Evolutionary conservation across 2,797 vertebrate genomes (phyloP).

Genomic region (Leucoraja ocellata): DNA sequence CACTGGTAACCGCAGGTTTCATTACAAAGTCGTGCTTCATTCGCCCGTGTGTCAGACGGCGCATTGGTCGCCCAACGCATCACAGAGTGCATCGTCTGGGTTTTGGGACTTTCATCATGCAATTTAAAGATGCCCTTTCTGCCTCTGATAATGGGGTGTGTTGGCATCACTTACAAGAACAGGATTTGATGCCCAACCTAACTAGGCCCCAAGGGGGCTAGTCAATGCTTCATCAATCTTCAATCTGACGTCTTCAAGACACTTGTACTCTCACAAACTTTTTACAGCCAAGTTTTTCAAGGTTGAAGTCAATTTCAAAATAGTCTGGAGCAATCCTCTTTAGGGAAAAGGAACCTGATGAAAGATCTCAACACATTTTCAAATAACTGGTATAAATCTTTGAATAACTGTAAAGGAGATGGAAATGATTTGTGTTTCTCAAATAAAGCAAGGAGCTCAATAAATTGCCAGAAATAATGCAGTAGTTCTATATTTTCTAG

Average conservation of each 20-base stretch:
- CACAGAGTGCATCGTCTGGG: too few species aligned
- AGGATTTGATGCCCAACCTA: neutral
- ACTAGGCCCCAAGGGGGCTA: neutral
- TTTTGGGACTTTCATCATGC: too few species aligned
- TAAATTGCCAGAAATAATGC: neutral
- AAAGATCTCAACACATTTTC: neutral
- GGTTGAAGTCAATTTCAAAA: neutral
- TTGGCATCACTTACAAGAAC: neutral
- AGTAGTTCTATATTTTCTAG: neutral
- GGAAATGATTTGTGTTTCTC: neutral
- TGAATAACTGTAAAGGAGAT: neutral
- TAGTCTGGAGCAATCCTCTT: neutral
- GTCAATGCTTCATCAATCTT: neutral
- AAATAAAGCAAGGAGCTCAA: neutral
- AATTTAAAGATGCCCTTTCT: too few species aligned
- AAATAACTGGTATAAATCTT: neutral
- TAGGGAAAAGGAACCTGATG: neutral
- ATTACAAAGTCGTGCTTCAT: too few species aligned
- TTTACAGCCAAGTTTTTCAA: neutral
- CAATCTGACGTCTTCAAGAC: neutral
- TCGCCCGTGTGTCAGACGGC: too few species aligned
- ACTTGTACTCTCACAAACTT: neutral
- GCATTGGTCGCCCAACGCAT: too few species aligned
- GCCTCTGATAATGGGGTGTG: too few species aligned
- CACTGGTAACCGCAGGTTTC: too few species aligned